Percentiles rank a stretch among this genome's conserved stretches.
These are phyloP conservation scores for Sebastes steindachneri DNA, from an alignment of 2,797 vertebrate genomes.

Conservation along the genomic window DNA sequence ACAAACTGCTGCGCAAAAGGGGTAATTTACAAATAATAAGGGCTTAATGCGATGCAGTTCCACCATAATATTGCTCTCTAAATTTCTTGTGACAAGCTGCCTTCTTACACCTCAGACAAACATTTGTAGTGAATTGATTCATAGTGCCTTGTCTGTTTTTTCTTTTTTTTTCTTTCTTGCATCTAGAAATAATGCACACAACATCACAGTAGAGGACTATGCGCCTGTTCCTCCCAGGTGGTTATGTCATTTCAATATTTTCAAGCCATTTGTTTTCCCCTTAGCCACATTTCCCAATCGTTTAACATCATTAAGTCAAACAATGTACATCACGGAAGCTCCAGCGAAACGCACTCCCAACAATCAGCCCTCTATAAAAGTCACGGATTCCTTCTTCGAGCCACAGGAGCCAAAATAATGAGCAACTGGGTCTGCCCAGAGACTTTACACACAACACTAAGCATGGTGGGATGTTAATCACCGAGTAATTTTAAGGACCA, in stretches of 20 bases:
- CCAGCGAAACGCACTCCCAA: background rate
- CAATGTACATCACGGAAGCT: background rate
- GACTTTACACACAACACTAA: conserved; percentile 40
- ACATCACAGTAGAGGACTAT: background rate
- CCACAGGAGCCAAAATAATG: conserved; percentile 45
- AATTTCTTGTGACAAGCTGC: conserved; percentile 28
- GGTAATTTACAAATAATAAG: conserved; percentile 25
- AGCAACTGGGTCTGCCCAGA: conserved; percentile 21
- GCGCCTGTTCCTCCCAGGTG: background rate
- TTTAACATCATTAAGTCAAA: conserved; percentile 24
- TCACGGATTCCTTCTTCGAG: conserved; percentile 17
- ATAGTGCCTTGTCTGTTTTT: background rate
- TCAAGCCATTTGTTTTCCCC: background rate
- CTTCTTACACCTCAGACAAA: conserved; percentile 20
- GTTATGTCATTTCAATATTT: background rate
- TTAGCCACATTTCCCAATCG: background rate
- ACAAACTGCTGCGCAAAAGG: conserved; percentile 25
- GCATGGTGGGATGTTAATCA: conserved; percentile 54
- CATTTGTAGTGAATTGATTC: conserved; percentile 23
- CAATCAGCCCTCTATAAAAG: conserved; percentile 17
- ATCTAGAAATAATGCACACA: conserved; percentile 1
- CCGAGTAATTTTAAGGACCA: conserved; percentile 27
- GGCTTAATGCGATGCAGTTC: conserved; percentile 2
- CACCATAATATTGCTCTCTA: background rate
- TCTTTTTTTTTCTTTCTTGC: background rate